A percentile compares a stretch with the other conserved stretches of the same genome.
Evolutionary conservation across 2,113 vertebrate genomes (phyloP).

Genomic region (Callorhinus ursinus): DNA sequence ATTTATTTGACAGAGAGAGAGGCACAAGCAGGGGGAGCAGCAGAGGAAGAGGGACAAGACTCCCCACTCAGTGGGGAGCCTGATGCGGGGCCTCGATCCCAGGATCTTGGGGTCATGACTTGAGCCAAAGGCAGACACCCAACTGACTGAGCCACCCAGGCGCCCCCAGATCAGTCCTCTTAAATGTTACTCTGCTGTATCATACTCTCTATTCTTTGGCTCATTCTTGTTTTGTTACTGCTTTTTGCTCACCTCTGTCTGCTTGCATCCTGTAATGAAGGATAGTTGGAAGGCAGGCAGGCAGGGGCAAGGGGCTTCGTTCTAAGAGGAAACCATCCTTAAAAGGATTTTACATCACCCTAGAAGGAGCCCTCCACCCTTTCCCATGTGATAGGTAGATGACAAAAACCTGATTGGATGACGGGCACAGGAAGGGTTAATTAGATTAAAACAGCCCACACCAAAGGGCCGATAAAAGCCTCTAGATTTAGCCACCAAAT

Average conservation of each 20-base stretch:
- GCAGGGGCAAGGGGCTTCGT: background rate
- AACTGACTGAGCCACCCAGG: no score
- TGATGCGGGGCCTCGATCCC: no score
- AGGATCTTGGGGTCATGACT: no score
- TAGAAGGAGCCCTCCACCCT: background rate
- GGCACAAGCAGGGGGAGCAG: no score
- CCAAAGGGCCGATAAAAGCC: background rate
- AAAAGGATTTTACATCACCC: background rate
- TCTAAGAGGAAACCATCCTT: background rate
- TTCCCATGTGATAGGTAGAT: background rate
- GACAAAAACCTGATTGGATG: background rate
- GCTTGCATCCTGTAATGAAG: background rate
- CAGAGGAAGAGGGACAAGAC: no score
- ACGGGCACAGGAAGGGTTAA: background rate
- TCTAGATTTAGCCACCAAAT: background rate
- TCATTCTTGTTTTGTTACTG: background rate
- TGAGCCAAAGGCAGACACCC: no score
- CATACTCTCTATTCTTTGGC: background rate
- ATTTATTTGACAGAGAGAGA: no score
- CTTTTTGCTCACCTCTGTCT: background rate
- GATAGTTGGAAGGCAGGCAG: background rate
- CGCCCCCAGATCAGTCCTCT: no score
- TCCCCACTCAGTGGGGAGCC: no score
- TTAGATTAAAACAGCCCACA: background rate
- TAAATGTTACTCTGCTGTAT: background rate